Percentiles rank a stretch among this genome's conserved stretches.
Evolutionary conservation across 2,888 invertebrate species (phyloP).

Genomic region (Catocala nupta): DNA sequence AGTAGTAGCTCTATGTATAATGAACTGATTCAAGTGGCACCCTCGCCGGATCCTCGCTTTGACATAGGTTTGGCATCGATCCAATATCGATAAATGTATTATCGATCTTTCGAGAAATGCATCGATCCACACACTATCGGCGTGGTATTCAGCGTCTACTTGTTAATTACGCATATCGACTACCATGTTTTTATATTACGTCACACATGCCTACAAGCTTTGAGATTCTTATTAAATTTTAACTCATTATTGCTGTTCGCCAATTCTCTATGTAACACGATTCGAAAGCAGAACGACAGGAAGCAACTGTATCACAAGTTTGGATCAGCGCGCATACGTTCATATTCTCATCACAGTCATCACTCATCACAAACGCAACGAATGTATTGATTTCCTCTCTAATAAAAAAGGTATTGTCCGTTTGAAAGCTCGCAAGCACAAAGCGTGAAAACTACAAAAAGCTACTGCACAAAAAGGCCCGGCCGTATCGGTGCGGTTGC

Average conservation of each 20-base stretch:
- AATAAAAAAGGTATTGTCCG: conserved; percentile 77
- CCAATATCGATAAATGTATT: conserved; percentile 71
- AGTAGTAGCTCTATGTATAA: conserved; percentile 40
- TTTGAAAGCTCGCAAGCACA: conserved; percentile 79
- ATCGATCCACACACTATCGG: conserved; percentile 63
- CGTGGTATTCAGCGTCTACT: conserved; percentile 60
- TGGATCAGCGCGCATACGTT: conserved; percentile 32
- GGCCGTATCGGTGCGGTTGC: conserved; percentile 74
- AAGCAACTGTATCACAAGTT: conserved; percentile 40
- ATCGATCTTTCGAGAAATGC: conserved; percentile 78
- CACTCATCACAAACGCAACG: conserved; percentile 62
- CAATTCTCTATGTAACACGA: conserved; percentile 41
- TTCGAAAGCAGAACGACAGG: conserved; percentile 41
- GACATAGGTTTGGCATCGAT: conserved; percentile 67
- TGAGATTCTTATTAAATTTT: conserved; percentile 46
- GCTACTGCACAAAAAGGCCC: conserved; percentile 77
- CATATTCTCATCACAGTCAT: conserved; percentile 55
- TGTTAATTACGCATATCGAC: conserved; percentile 64
- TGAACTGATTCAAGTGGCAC: conserved; percentile 64
- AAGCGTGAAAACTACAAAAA: conserved; percentile 83
- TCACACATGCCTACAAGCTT: conserved; percentile 42
- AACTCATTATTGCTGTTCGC: conserved; percentile 43
- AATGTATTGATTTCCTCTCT: conserved; percentile 79
- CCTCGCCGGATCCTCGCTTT: conserved; percentile 55
- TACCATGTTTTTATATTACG: conserved; percentile 59